Evolutionary conservation across 2,888 invertebrate species (phyloP).

Genomic region (Papilio gigon): DNA sequence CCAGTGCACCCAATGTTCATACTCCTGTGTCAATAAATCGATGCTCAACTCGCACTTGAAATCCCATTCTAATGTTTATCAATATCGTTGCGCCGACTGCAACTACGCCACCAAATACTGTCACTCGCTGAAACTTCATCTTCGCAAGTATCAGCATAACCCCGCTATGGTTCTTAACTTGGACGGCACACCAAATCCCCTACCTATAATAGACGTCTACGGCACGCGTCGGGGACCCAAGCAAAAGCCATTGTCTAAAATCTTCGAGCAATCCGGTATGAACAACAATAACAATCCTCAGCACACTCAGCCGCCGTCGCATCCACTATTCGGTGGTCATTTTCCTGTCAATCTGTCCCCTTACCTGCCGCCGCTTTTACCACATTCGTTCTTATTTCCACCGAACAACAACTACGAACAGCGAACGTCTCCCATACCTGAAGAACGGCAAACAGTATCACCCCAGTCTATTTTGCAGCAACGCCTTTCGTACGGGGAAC

Average conservation of each 20-base stretch:
- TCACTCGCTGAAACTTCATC: slow-evolving; percentile 97
- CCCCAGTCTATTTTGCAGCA: slow-evolving; percentile 71
- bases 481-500: slow-evolving; percentile 66
- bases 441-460: slow-evolving; percentile 56
- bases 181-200: slow-evolving; percentile 93
- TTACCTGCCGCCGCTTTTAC: slow-evolving; percentile 75
- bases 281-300: slow-evolving; percentile 60
- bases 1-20: slow-evolving; percentile 94
- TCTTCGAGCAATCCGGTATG: slow-evolving; percentile 65
- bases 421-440: slow-evolving; percentile 61
- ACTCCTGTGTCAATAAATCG: slow-evolving; percentile 98
- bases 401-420: slow-evolving; percentile 76
- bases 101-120: slow-evolving; percentile 98
- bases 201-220: slow-evolving; percentile 94
- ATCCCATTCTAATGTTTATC: slow-evolving; percentile 95
- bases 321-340: slow-evolving; percentile 72
- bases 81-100: slow-evolving; percentile 96
- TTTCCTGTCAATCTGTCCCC: slow-evolving; percentile 73
- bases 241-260: slow-evolving; percentile 74
- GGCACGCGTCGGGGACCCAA: slow-evolving; percentile 95
- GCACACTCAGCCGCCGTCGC: slow-evolving; percentile 62
- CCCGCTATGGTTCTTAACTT: slow-evolving; percentile 95
- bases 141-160: slow-evolving; percentile 94
- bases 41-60: slow-evolving; percentile 99
- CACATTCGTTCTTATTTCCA: slow-evolving; percentile 76